These are phyloP conservation scores for Forbesichthys agassizii DNA, from an alignment of 2,113 vertebrate species.

Conservation along the genomic window DNA sequence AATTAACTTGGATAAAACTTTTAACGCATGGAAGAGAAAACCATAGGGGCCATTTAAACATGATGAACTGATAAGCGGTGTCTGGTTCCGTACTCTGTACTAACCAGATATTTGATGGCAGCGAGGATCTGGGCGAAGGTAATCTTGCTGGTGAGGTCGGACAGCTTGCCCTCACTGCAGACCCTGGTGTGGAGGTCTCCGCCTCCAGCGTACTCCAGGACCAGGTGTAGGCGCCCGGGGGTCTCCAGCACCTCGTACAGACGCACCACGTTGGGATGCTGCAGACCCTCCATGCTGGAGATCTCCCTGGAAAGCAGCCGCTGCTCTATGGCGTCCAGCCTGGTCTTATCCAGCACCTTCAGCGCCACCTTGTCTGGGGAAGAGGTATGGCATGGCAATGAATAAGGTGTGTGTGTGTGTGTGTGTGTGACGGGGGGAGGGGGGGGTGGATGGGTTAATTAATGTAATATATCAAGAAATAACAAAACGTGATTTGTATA, in stretches of 20 bases:
- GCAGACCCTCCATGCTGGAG: conserved; percentile 89
- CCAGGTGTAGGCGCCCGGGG: conserved; percentile 85
- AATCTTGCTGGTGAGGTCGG: conserved; percentile 84
- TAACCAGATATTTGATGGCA: conserved; percentile 94
- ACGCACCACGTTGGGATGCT: conserved; percentile 89
- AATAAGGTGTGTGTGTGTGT: neutral
- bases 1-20: too few species aligned
- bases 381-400: neutral
- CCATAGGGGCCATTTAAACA: too few species aligned
- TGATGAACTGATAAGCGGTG: too few species aligned
- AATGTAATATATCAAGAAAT: too few species aligned
- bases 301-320: conserved; percentile 88
- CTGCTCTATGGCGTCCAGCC: conserved; percentile 86
- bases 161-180: conserved; percentile 82
- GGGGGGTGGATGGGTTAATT: too few species aligned
- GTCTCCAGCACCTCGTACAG: conserved; percentile 95
- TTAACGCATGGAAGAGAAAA: too few species aligned
- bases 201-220: conserved; percentile 92
- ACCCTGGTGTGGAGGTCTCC: conserved; percentile 92
- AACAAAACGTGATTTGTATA: too few species aligned
- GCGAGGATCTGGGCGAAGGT: conserved; percentile 92
- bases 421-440: too few species aligned
- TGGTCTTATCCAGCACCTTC: conserved; percentile 92
- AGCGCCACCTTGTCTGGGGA: conserved; percentile 93
- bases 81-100: conserved; percentile 9